A percentile compares a stretch with the other conserved stretches of the same genome.
These are phyloP conservation scores for Sebastes vulpes DNA, from an alignment of 2,797 vertebrate genomes.

Conservation along the genomic window DNA sequence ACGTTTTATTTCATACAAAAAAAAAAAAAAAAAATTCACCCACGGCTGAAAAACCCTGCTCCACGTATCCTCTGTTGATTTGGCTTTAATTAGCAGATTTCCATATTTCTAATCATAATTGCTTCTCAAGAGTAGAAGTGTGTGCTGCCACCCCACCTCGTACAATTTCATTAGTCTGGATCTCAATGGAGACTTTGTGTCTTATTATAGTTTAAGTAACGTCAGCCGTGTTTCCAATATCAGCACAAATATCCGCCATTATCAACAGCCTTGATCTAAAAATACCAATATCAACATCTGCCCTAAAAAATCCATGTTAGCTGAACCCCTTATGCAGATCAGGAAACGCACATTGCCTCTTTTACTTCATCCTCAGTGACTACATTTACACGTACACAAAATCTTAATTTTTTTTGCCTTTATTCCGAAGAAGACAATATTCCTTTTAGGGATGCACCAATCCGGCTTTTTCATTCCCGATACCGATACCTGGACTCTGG, in stretches of 20 bases:
- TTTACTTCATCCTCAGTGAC: constrained; percentile 2
- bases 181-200: constrained; percentile 22
- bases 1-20: constrained; percentile 49
- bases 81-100: constrained; percentile 65
- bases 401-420: not conserved
- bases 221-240: constrained; percentile 2
- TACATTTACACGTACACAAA: not conserved
- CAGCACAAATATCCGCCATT: constrained; percentile 1
- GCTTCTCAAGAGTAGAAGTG: constrained; percentile 46
- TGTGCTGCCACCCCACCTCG: not conserved
- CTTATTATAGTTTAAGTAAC: constrained; percentile 22
- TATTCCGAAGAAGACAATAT: not conserved
- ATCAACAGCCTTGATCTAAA: constrained; percentile 19
- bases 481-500: too few species aligned
- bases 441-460: not conserved
- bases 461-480: too few species aligned
- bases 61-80: constrained; percentile 51
- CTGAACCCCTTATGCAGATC: not conserved
- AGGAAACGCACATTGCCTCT: not conserved
- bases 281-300: constrained; percentile 2
- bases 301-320: not conserved
- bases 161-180: constrained; percentile 31
- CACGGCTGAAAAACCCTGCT: constrained; percentile 8
- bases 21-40: not conserved
- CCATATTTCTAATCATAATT: constrained; percentile 57